Conservation (phyloP, 2,113 vertebrate genomes). For the Micronisus gabar region DNA sequence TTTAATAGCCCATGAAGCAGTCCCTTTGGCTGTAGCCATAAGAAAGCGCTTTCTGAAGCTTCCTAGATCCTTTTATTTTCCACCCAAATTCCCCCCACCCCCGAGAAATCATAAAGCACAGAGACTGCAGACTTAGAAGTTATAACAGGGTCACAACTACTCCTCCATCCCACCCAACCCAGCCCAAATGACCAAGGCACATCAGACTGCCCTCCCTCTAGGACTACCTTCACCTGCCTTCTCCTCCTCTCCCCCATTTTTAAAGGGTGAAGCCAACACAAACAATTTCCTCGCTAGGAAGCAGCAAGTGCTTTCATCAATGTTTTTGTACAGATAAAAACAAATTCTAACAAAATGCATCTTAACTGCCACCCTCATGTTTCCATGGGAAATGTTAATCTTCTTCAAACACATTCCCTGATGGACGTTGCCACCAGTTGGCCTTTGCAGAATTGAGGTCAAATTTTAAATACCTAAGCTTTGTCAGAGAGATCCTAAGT, state of each 20-base stretch:
- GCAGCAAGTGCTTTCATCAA: background rate
- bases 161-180: background rate
- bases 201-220: background rate
- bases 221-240: background rate
- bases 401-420: background rate
- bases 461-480: background rate
- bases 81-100: background rate
- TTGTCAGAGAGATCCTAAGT: background rate
- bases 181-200: slow-evolving; percentile 43
- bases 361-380: background rate
- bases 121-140: background rate
- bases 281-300: background rate
- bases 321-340: background rate
- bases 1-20: background rate
- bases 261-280: background rate
- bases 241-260: background rate
- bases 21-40: background rate
- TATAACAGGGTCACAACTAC: background rate
- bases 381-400: slow-evolving; percentile 40
- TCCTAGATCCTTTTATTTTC: background rate
- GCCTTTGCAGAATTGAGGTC: background rate
- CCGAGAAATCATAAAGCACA: slow-evolving; percentile 25
- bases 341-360: background rate
- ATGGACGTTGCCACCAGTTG: background rate
- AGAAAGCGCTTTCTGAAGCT: background rate